Evolutionary conservation across 1,140 invertebrate genomes (phyloP).

Genomic region (Platorchestia sp.): DNA sequence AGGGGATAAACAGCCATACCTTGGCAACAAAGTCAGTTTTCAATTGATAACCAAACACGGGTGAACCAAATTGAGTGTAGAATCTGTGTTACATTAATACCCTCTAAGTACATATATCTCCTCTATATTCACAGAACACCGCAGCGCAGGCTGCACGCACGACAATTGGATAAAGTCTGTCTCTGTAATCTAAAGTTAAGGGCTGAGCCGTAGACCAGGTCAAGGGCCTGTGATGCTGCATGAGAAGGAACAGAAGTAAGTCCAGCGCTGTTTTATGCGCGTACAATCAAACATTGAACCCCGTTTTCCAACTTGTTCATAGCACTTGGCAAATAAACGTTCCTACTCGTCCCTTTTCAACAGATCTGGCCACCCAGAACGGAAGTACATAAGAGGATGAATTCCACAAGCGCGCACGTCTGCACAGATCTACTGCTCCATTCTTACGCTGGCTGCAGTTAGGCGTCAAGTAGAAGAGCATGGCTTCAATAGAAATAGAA

Average conservation of each 20-base stretch:
- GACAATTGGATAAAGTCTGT: not conserved
- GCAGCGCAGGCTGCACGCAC: not conserved
- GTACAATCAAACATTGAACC: not conserved
- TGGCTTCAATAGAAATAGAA: not conserved
- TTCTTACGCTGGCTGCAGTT: not conserved
- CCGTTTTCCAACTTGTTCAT: not conserved
- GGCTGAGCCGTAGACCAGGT: not conserved
- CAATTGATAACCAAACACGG: no score
- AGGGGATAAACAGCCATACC: not conserved
- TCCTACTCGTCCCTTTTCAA: not conserved
- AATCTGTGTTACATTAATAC: not conserved
- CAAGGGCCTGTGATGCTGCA: not conserved
- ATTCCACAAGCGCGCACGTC: not conserved
- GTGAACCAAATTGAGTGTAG: not conserved
- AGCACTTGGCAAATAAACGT: not conserved
- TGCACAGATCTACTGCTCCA: not conserved
- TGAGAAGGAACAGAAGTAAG: not conserved
- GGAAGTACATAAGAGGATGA: not conserved
- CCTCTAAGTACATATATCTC: not conserved
- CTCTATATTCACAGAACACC: not conserved
- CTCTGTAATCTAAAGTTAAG: not conserved
- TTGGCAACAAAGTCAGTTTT: not conserved
- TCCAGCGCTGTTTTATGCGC: not conserved
- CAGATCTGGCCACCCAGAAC: not conserved
- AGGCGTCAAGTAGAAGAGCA: not conserved